Evolutionary conservation across 2,113 vertebrate genomes (phyloP), one percentile per base, ranked within the genome.

Genomic region (Crotalus viridis): DNA sequence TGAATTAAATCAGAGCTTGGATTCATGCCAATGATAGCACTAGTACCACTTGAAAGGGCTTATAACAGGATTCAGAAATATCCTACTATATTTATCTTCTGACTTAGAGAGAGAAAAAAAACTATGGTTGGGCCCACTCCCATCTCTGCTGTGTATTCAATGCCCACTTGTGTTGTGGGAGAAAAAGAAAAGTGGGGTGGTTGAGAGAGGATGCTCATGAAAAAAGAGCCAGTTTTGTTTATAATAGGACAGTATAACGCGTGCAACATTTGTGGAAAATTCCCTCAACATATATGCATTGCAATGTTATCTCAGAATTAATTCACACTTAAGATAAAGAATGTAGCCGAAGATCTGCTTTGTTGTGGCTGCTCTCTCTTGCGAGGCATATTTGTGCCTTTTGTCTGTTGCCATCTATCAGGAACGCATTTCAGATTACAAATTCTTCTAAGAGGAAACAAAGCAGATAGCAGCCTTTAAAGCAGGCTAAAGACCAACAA

Each of bases 401-500:
- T 97, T 95, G 81, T 94, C 95, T 94, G 57, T 91, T 95, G 87
- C 64, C 55, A 85, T 95, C 93, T 95, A 93, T 93, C 93, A 95
- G 81, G 85, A 51, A 89, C 90, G 22, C 90, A 54, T 94, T 94
- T 96, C 94, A 95, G 95, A 90, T 91, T 89, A 95, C 93, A 93
- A 91, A 93, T 96, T 96, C 94, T 96, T 97, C 95, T 94, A 92
- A 93, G 92, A 96, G 95, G 92, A 98, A 97, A 96, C 95, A 96
- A 97, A 96, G 95, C 96, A 97, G 96, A 97, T 97, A 97, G 97
- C 97, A 96, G 97, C 97, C 97, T 96, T 96, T 95, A 81, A 97
- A 97, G 90, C 97, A 98, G 97, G 97, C 98, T 2, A 89, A 96
- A 96, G 97, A 98, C 98, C 98, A 98, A 97, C 97, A 97, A 97